Evolutionary conservation across 2,797 vertebrate species (phyloP).

Genomic region (Poecilia gillii): DNA sequence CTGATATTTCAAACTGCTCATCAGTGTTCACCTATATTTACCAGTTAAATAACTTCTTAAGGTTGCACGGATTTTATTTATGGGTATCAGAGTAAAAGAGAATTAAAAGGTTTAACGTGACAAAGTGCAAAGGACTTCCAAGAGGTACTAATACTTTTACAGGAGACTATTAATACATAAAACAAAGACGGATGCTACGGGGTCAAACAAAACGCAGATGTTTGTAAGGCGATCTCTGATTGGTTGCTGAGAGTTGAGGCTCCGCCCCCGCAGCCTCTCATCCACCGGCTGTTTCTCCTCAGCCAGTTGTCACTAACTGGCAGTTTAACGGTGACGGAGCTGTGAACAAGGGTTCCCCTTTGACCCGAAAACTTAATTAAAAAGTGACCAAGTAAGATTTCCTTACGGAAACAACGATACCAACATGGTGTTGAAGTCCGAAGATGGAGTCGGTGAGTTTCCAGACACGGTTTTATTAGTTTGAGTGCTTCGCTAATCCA

Average conservation of each 20-base stretch:
- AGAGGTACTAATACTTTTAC: too few species aligned
- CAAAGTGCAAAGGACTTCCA: too few species aligned
- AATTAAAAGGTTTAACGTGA: too few species aligned
- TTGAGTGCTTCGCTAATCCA: slow-evolving; percentile 21
- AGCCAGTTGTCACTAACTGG: slow-evolving; percentile 54
- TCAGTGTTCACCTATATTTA: background rate
- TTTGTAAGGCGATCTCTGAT: slow-evolving; percentile 41
- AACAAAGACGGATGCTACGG: background rate
- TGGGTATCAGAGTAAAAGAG: background rate
- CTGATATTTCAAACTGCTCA: background rate
- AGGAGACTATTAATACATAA: background rate
- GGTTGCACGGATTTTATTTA: background rate
- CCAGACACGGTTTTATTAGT: slow-evolving; percentile 5
- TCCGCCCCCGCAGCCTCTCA: slow-evolving; percentile 39
- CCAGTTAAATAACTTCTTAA: background rate
- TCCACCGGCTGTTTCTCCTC: slow-evolving; percentile 43
- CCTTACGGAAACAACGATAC: background rate
- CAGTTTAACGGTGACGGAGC: background rate
- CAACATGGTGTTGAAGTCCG: slow-evolving; percentile 82
- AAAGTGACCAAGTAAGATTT: background rate
- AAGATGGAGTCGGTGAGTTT: slow-evolving; percentile 83
- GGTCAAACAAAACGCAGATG: background rate
- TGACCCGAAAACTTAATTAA: slow-evolving; percentile 6
- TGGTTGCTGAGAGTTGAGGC: slow-evolving; percentile 44
- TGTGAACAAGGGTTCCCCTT: background rate